These are phyloP conservation scores for Pangasius macronema DNA, from an alignment of 2,797 vertebrate species.

Conservation along the genomic window DNA sequence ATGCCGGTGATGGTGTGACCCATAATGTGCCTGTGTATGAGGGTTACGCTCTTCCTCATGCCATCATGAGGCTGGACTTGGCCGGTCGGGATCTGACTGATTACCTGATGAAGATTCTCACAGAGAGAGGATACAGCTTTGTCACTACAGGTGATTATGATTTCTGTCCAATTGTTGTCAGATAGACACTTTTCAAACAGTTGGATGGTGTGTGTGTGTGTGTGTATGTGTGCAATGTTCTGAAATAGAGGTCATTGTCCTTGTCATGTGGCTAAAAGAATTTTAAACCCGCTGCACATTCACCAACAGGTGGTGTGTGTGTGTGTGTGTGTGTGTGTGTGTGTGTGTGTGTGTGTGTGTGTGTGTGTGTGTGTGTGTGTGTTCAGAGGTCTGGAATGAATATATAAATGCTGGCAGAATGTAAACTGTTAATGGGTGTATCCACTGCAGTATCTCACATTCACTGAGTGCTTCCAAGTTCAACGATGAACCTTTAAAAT, in stretches of 20 bases:
- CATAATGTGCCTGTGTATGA: conserved; percentile 78
- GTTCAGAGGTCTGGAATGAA: background rate
- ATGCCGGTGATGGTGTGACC: conserved; percentile 66
- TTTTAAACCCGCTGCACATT: conserved; percentile 8
- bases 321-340: background rate
- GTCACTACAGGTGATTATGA: conserved; percentile 63
- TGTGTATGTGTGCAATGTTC: background rate
- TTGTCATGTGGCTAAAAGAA: conserved; percentile 20
- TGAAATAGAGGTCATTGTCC: conserved; percentile 11
- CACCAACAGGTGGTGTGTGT: conserved; percentile 1
- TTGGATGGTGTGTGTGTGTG: background rate
- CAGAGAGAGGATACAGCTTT: conserved; percentile 74
- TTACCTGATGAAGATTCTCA: conserved; percentile 75
- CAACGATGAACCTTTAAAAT: background rate
- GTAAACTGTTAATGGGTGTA: background rate
- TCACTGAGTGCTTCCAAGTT: background rate
- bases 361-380: background rate
- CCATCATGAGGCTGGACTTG: conserved; percentile 77
- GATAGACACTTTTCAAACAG: background rate
- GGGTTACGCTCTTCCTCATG: conserved; percentile 67
- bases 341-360: background rate
- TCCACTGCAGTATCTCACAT: background rate
- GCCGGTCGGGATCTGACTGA: conserved; percentile 77
- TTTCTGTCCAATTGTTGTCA: background rate
- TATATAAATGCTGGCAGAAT: background rate